Base-by-base conservation (phyloP, 2,113 vertebrate genomes). In the Axis porcinus region DNA sequence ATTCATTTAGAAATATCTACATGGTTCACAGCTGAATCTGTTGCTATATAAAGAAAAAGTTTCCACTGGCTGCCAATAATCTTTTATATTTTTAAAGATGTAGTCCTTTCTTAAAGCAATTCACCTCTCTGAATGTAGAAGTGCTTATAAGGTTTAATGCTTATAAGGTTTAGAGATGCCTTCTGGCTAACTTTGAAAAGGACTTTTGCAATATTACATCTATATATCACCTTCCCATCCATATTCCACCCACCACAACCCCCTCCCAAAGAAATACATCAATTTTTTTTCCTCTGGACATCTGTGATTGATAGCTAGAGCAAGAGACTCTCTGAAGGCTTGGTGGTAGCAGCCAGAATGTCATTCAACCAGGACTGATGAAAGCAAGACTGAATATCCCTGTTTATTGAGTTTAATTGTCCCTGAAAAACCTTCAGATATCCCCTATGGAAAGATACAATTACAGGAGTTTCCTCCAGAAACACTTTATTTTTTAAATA, bases 131-230 rank as follows among this genome's bases (percentile, higher is more conserved):
- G 14, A 76, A 86, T 81, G 43, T 78, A 23, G 83, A 86, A 78
- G 50, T 50, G 79, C 43, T 54, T 55, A 7, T 76, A 54, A 95
- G 33, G 64, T 70, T 88, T 79, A 64, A 50, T 50, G 79, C 43
- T 54, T 60, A 7, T 76, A 54, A 95, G 33, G 64, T 70, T 91
- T 79, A 64, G n/a, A 60, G 36, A 94, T 79, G 28, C 84, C 93
- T 95, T 95, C 70, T 82, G 87, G 30, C n/a, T 90, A 92, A 70
- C 36, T 91, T 84, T 55, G 30, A 60, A 96, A 94, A 97, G 67
- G 28, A 70, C 11, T 1, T 70, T 78, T 95, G 50, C 19, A 81
- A 87, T n/a, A 92, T 92, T 60, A 28, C 62, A 36, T 92, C 67
- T 89, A 36, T n/a, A 82, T 58, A 82, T 94, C 95, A 92, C 91